Base-by-base conservation (phyloP, 2,113 vertebrate genomes). In the Ochotona princeps region DNA sequence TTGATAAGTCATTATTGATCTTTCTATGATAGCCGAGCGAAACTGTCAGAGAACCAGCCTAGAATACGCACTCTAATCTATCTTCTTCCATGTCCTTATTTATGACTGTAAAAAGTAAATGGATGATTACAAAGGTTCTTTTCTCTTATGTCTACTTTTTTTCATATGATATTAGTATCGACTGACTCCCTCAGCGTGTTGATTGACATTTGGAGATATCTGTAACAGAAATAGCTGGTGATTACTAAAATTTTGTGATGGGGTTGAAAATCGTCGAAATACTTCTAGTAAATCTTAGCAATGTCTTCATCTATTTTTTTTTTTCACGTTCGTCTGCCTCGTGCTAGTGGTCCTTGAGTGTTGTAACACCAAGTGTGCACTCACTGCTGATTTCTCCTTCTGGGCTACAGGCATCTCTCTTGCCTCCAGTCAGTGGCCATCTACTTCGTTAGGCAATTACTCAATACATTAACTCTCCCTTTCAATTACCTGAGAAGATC, bases 381-480 rank as follows among this genome's bases (percentile, higher is more conserved):
- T 21, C 0, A 69, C 11, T 47, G 73, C 25, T 51, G 35, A 51
- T 38, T 26, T 84, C 92, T 30, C 28, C 23, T 72, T 57, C 28
- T n/a, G 12, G 49, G 60, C 21, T 83, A 20, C 30, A 90, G 32
- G 87, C 11, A 20, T 2, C 4, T 82, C 32, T 12, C 1, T 18
- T 54, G 7, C 12, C 75, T 86, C 51, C 67, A 83, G 21, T n/a
- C 15, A 74, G 7, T 35, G 6, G 15, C 57, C 32, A 89, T 3
- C 4, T 83, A 32, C 51, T 54, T 25, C 8, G 51, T 87, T 26
- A 73, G 60, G 82, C 92, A 51, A 85, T 72, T 32, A 79, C 23
- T 26, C 61, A 85, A 70, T 66, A 88, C 70, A 88, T 91, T 73
- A 93, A 35, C 76, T 69, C 18, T 89, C 14, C n/a, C 51, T 87